Percentiles rank a stretch among this genome's conserved stretches.
Conservation (phyloP, 1,140 invertebrate genomes). For the Papilio machaon region DNA sequence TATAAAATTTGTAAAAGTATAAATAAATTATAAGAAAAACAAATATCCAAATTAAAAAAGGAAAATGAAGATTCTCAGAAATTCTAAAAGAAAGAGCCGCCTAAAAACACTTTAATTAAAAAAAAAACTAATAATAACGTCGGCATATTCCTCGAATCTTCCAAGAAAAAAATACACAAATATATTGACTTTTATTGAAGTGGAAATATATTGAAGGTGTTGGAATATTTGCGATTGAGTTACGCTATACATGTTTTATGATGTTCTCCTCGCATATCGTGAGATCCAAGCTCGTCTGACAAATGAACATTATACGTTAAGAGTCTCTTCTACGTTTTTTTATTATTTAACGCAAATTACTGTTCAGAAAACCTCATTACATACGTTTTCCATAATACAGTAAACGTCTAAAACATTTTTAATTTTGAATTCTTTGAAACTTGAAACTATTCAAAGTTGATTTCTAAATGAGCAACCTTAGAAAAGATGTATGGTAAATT, state of each 20-base stretch:
- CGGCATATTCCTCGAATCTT: background rate
- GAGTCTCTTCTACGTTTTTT: background rate
- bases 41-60: too few species aligned
- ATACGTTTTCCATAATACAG: too few species aligned
- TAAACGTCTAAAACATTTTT: too few species aligned
- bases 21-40: too few species aligned
- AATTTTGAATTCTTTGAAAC: too few species aligned
- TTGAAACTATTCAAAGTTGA: background rate
- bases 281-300: background rate
- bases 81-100: too few species aligned
- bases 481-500: background rate
- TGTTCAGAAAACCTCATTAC: too few species aligned
- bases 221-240: background rate
- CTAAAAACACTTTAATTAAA: too few species aligned
- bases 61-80: too few species aligned
- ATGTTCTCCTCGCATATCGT: background rate
- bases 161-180: background rate
- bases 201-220: background rate
- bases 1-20: too few species aligned
- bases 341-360: too few species aligned
- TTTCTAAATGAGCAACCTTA: background rate
- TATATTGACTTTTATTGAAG: background rate
- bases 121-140: too few species aligned
- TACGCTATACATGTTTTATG: background rate
- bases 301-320: background rate